Conservation (phyloP, 2,113 vertebrate genomes). For the Danio rerio region GRCz12tu NC_133183.1:9917501-9918000, state of each 20-base stretch:
- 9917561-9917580: constrained; percentile 35
- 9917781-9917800: constrained; percentile 66
- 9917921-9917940: too few species aligned
- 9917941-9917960: too few species aligned
- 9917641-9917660: constrained; percentile 54
- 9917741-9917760: constrained; percentile 2
- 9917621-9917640: constrained; percentile 45
- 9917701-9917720: constrained; percentile 64
- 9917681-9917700: constrained; percentile 44
- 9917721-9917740: constrained; percentile 27
- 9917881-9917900: not conserved
- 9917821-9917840: constrained; percentile 68
- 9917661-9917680: constrained; percentile 47
- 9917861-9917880: not conserved
- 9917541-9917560: constrained; percentile 24
- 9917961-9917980: too few species aligned
- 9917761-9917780: not conserved
- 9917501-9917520: constrained; percentile 7
- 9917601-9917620: constrained; percentile 40
- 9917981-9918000: too few species aligned
- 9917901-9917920: not conserved
- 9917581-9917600: constrained; percentile 53
- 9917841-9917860: not conserved
- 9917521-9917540: not conserved
- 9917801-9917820: constrained; percentile 72